Evolutionary conservation across 2,888 invertebrate species (phyloP), one percentile per base, ranked within the genome.

Genomic region (Gymnocheta viridis): DNA sequence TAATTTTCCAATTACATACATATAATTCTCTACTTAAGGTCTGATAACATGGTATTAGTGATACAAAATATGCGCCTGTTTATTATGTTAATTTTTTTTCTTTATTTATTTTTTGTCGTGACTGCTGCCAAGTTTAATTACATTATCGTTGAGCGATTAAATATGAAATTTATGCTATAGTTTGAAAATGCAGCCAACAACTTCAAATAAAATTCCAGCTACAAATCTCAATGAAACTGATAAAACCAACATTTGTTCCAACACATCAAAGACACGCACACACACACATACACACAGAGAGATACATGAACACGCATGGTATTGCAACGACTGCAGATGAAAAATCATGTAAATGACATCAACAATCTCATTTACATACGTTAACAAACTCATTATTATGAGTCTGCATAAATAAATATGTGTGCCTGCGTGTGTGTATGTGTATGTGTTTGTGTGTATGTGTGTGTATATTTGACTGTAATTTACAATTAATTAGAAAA

Each of bases 111-210:
- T 35, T 67, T 10, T 58, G 14, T 2, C 38, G 35, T 60, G 4
- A 6, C 66, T 60, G 66, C 38, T 66, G 49, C 38, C 67, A 51
- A 69, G 79, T 66, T 82, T 79, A 79, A 82, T 82, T 79, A 74
- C 70, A 74, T 82, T 82, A 82, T 74, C 58, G 64, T 74, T 79
- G 41, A 79, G 70, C 74, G 82, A 82, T 82, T 79, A 74, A 64
- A 74, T 74, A 38, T 79, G 29, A 67, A 73, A 82, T 82, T 69
- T 78, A 64, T 78, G 69, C 29, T 62, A 9, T 4, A 78, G 64
- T 69, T 70, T 67, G 56, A 51, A 67, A 19, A 19, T 44, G 19
- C 22, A 35, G 29, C 47, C 32, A 32, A 35, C 44, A 44, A 44
- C 44, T 10, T 0, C 44, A 4, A 6, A 2, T 10, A 44, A 29